Conservation (phyloP, 2,113 vertebrate genomes). For the Lagopus muta region DNA sequence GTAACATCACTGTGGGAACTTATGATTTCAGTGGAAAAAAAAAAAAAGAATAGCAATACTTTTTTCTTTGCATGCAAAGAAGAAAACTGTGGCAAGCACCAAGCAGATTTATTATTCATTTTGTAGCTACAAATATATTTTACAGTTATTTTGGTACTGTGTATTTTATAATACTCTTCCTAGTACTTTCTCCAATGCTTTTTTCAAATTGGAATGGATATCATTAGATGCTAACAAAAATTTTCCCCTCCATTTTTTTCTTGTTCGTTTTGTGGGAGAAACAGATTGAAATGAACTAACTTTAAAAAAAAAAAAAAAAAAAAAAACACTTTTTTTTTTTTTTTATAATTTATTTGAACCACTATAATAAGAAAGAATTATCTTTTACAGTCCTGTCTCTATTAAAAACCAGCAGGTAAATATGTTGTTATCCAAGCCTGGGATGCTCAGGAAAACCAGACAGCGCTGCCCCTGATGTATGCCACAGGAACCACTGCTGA, state of each 20-base stretch:
- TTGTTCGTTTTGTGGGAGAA: background rate
- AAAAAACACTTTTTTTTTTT: too few species aligned
- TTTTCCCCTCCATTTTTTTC: background rate
- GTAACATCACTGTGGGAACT: background rate
- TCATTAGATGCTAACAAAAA: background rate
- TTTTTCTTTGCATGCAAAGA: background rate
- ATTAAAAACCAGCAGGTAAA: background rate
- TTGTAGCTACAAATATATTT: background rate
- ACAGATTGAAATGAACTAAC: background rate
- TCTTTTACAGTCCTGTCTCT: background rate
- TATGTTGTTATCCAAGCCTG: background rate
- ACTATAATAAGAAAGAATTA: background rate
- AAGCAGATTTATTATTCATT: background rate
- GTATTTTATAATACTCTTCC: background rate
- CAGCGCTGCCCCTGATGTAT: rapidly evolving
- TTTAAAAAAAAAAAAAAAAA: too few species aligned
- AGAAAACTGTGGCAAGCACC: background rate
- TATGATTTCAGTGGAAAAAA: background rate
- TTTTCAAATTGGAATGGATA: background rate
- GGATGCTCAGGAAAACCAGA: background rate
- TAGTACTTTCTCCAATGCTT: background rate
- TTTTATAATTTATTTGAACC: background rate
- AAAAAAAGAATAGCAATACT: background rate
- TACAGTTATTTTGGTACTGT: background rate
- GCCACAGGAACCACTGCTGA: background rate